Percentiles rank a stretch among this genome's conserved stretches.
Evolutionary conservation across 2,888 invertebrate genomes (phyloP).

Genomic region (Anthrax anthrax): DNA sequence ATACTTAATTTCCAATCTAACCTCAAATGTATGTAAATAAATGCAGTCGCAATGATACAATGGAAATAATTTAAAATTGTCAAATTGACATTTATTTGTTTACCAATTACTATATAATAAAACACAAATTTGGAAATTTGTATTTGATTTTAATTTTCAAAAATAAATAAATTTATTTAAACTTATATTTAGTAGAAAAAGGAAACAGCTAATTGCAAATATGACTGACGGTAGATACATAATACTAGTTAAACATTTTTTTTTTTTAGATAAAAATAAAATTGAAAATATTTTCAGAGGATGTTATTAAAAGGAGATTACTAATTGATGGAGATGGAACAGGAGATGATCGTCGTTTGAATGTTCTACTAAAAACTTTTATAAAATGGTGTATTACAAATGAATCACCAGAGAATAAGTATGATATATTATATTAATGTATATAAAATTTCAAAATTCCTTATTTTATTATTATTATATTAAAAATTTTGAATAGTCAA

Average conservation of each 20-base stretch:
- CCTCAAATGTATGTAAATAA: too few relatives aligned
- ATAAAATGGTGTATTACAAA: slow-evolving; percentile 66
- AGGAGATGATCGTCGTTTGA: slow-evolving; percentile 84
- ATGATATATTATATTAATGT: slow-evolving; percentile 16
- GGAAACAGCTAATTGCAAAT: too few relatives aligned
- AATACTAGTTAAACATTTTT: too few relatives aligned
- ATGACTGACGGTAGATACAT: neutral
- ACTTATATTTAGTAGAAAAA: too few relatives aligned
- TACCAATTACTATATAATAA: too few relatives aligned
- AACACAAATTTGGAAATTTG: too few relatives aligned
- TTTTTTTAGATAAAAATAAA: neutral
- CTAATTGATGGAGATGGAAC: slow-evolving; percentile 95
- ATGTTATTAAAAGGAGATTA: slow-evolving; percentile 78
- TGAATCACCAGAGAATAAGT: slow-evolving; percentile 52
- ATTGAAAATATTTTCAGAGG: slow-evolving; percentile 45
- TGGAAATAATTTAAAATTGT: too few relatives aligned
- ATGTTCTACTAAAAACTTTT: slow-evolving; percentile 67
- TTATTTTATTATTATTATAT: neutral
- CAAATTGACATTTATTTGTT: too few relatives aligned
- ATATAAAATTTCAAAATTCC: neutral
- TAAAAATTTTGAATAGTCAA: slow-evolving; percentile 37
- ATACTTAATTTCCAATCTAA: too few relatives aligned
- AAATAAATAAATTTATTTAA: too few relatives aligned
- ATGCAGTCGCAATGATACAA: too few relatives aligned
- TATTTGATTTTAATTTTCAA: too few relatives aligned